These are phyloP conservation scores for Sphaerophoria taeniata DNA, from an alignment of 2,888 invertebrate genomes.

Conservation along the genomic window DNA sequence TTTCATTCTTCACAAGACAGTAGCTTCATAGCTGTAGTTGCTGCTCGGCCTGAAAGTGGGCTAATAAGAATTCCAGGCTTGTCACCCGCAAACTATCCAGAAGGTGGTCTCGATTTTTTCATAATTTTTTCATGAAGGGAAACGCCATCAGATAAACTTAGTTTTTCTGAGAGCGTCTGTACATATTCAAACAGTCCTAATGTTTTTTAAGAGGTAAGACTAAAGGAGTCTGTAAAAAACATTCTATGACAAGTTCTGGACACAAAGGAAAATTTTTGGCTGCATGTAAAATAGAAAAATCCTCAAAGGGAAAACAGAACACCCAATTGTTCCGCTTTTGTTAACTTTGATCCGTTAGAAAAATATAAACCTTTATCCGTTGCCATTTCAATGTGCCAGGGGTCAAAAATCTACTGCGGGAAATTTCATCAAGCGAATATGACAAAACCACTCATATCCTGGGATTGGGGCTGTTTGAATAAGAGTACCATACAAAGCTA, in stretches of 20 bases:
- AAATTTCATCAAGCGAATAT: too few species aligned
- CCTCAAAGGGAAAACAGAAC: slow-evolving; percentile 70
- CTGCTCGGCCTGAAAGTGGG: too few species aligned
- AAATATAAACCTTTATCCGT: too few species aligned
- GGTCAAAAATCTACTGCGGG: too few species aligned
- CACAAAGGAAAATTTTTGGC: slow-evolving; percentile 58
- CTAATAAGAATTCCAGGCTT: slow-evolving; percentile 55
- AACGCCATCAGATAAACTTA: slow-evolving; percentile 3
- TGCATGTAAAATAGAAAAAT: slow-evolving; percentile 61
- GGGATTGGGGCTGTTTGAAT: slow-evolving; percentile 56
- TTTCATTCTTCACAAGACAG: too few species aligned
- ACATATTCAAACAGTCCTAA: not conserved
- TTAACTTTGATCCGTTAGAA: too few species aligned
- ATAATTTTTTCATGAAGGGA: slow-evolving; percentile 16
- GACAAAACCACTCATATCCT: too few species aligned
- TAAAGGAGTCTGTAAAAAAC: slow-evolving; percentile 2
- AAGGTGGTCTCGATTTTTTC: slow-evolving; percentile 42
- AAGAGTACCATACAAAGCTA: slow-evolving; percentile 64
- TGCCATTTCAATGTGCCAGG: too few species aligned
- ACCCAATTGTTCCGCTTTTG: slow-evolving; percentile 67
- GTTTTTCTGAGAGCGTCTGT: slow-evolving; percentile 47
- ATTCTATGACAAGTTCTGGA: slow-evolving; percentile 36
- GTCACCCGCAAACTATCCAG: slow-evolving; percentile 36
- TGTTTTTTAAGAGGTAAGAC: slow-evolving; percentile 8
- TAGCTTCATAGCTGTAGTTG: slow-evolving; percentile 15